Base-by-base conservation (phyloP, 2,113 vertebrate species). In the Heterotis niloticus region DNA sequence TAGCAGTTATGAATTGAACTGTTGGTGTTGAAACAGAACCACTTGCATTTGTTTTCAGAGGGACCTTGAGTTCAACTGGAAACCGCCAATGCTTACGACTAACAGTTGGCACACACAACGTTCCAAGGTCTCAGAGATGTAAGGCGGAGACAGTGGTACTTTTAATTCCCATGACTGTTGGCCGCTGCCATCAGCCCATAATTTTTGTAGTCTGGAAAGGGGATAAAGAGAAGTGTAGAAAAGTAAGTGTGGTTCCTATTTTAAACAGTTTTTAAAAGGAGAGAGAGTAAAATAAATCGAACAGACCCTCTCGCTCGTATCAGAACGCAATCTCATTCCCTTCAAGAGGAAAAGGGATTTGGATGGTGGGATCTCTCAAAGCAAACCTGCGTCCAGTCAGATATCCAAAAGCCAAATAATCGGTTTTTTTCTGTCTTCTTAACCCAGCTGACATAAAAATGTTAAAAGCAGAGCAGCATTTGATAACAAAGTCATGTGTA, bases 141-240 rank as follows among this genome's bases (percentile, higher is more conserved):
- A 83, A n/a, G 44, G 78, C 81, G 77, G 78, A 82, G 85, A 88
- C 83, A 86, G 83, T 80, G 80, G 82, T 74, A 80, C 78, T 67
- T 83, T 82, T 87, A 87, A 89, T 87, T 88, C 87, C 87, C 79
- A 78, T 68, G 71, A 81, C 84, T 78, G 81, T 79, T 90, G 90
- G 90, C 91, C 89, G 87, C 89, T 87, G 86, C 84, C 78, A 83
- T 73, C 83, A 83, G 83, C 78, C 70, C 79, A 77, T 82, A 85
- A 90, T 89, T 86, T 85, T 83, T 85, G 83, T 84, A 81, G 66
- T 81, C 81, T 81, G 70, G 23, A 54, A 78, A 65, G 62, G 80
- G 84, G 77, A 84, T 78, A 72, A 28, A 77, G 14, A 13, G 34
- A 65, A 77, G n/a, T 73, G 28, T 16, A 81, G 75, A 86, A 84